Evolutionary conservation across 2,888 invertebrate species (phyloP).

Genomic region (Flexamia atlantica): DNA sequence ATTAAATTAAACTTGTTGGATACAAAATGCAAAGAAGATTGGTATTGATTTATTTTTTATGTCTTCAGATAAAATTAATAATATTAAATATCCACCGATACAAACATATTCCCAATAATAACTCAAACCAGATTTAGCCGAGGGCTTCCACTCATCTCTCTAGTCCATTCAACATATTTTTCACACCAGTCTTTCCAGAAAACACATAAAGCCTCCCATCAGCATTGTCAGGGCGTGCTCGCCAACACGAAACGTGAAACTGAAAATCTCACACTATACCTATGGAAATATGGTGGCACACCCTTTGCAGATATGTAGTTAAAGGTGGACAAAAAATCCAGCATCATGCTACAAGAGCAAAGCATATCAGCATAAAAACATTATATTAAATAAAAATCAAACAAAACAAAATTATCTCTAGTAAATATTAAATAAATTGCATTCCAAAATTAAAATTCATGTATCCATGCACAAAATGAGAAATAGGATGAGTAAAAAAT

Average conservation of each 20-base stretch:
- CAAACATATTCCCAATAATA: too few species aligned
- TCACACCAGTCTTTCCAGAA: background rate
- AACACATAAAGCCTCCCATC: background rate
- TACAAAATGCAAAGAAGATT: too few species aligned
- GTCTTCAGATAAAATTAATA: too few species aligned
- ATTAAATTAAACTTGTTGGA: too few species aligned
- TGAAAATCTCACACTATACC: too few species aligned
- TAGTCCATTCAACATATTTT: background rate
- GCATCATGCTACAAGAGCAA: conserved; percentile 28
- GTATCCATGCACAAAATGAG: conserved; percentile 2
- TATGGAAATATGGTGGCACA: background rate
- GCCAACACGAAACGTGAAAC: too few species aligned
- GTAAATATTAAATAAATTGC: conserved; percentile 1
- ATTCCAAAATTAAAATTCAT: conserved; percentile 27
- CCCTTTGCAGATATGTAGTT: conserved; percentile 23
- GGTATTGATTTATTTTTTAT: too few species aligned
- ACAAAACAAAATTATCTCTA: background rate
- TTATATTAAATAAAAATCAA: background rate
- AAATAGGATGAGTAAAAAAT: background rate
- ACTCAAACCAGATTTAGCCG: too few species aligned
- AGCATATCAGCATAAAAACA: background rate
- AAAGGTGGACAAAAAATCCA: conserved; percentile 20
- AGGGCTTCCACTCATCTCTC: background rate
- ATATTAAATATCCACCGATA: too few species aligned
- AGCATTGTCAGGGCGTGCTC: too few species aligned